Percentiles rank a stretch among this genome's conserved stretches.
Conservation (phyloP, 2,113 vertebrate species). For the human region GRCh38 chr21:20363501-20364000, state of each 20-base stretch:
- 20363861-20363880: neutral
- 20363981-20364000: neutral
- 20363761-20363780: neutral
- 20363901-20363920: neutral
- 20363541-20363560: neutral
- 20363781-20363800: neutral
- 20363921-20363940: neutral
- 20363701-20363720: neutral
- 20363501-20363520: neutral
- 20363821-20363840: neutral
- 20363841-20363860: neutral
- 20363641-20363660: neutral
- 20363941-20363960: constrained; percentile 28
- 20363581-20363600: neutral
- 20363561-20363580: neutral
- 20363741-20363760: neutral
- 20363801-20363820: neutral
- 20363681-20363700: neutral
- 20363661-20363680: neutral
- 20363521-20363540: neutral
- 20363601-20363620: neutral
- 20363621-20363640: neutral
- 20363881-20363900: neutral
- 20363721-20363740: neutral
- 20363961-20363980: neutral